phyloP scores from a whole-genome alignment of 2,113 vertebrate species.

The Peromyscus maniculatus region DNA sequence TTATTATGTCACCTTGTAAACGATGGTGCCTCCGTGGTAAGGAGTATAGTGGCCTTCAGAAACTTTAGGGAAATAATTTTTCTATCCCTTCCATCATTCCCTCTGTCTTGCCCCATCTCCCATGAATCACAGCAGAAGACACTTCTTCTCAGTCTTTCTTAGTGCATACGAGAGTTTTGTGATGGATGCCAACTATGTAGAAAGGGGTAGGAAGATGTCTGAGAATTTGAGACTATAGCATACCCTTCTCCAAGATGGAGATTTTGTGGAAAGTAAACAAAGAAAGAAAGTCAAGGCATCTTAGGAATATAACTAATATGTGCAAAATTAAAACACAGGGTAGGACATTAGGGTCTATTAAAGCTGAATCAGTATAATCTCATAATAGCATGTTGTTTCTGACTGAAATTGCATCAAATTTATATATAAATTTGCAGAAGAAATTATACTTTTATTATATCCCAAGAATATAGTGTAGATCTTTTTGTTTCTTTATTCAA shows the following conservation, averaged over 20 bases:
- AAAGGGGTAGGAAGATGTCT: background rate
- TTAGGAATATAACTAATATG: background rate
- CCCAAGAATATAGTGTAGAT: background rate
- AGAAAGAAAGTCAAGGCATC: background rate
- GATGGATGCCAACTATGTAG: background rate
- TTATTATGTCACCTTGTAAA: background rate
- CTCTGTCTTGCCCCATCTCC: background rate
- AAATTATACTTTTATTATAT: background rate
- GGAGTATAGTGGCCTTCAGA: background rate
- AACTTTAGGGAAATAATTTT: background rate
- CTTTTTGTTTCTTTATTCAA: background rate
- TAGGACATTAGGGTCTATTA: background rate
- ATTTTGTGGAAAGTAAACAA: background rate
- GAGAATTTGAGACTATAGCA: background rate
- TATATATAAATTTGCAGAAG: background rate
- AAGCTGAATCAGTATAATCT: background rate
- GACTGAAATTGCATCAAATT: background rate
- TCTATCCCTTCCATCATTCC: background rate
- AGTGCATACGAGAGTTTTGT: background rate
- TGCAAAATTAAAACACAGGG: background rate
- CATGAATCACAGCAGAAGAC: background rate
- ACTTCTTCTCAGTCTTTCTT: background rate
- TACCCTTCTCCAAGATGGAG: background rate
- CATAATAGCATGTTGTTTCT: background rate
- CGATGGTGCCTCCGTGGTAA: background rate